Conservation (phyloP, 1,140 invertebrate genomes). For the Drosophila miranda region DNA sequence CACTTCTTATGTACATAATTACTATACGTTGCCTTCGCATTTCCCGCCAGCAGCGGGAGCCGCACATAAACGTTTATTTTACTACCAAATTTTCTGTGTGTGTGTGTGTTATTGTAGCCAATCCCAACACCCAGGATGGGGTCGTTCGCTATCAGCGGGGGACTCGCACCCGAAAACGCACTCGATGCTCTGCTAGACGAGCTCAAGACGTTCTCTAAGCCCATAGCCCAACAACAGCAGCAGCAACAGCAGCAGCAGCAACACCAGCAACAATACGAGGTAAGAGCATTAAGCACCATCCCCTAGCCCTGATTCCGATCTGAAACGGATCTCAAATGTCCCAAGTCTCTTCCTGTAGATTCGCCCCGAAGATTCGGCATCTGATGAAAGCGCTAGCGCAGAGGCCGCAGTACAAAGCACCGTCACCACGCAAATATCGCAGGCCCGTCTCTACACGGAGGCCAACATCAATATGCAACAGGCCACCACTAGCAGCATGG, state of each 20-base stretch:
- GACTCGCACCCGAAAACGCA: slow-evolving; percentile 92
- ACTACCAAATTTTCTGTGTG: slow-evolving; percentile 24
- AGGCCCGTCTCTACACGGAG: slow-evolving; percentile 78
- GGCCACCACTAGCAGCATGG: slow-evolving; percentile 57
- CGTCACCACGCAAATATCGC: slow-evolving; percentile 81
- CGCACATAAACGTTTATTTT: background rate
- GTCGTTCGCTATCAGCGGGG: slow-evolving; percentile 86
- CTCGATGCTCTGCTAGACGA: slow-evolving; percentile 97
- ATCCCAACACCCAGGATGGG: slow-evolving; percentile 84
- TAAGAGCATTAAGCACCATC: slow-evolving; percentile 23
- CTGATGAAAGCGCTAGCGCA: slow-evolving; percentile 82
- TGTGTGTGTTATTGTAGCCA: slow-evolving; percentile 71
- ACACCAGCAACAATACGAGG: slow-evolving; percentile 60
- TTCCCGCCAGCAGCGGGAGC: no score
- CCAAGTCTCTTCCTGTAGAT: slow-evolving; percentile 43
- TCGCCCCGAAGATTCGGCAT: slow-evolving; percentile 81
- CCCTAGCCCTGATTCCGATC: background rate
- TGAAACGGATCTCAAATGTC: slow-evolving; percentile 15
- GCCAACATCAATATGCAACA: slow-evolving; percentile 62
- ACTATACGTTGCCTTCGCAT: background rate
- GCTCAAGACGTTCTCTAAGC: slow-evolving; percentile 92
- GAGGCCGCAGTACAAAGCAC: slow-evolving; percentile 80
- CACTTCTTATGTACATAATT: no score
- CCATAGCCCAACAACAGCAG: slow-evolving; percentile 81
- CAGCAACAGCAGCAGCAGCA: slow-evolving; percentile 61